Evolutionary conservation across 2,797 vertebrate species (phyloP), one percentile per base, ranked within the genome.

Genomic region (Hydrolagus colliei): DNA sequence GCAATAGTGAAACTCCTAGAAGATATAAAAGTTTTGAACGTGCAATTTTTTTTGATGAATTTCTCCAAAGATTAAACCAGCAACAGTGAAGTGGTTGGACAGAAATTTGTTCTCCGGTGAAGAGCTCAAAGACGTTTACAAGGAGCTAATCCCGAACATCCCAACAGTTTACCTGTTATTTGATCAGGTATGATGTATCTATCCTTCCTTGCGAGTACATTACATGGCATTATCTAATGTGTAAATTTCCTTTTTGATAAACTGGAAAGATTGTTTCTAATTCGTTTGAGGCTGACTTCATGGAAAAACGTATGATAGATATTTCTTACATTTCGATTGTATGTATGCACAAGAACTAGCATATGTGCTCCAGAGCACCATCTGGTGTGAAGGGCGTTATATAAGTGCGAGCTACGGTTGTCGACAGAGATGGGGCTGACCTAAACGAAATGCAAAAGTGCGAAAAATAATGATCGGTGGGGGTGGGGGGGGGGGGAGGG

Each of bases 121-220:
- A 85, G 93, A 90, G 73, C 89, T 92, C 82, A 87, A 86, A 86
- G 91, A 93, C 63, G 86, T 94, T 16, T 95, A 92, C 86, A 90
- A 88, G 76, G 91, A 93, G 78, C 86, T 95, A 82, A 89, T 88
- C 86, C 89, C 90, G 68, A 87, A 63, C 8, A 88, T 93, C 87
- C 90, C 92, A 20, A 82, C 74, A 6, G 84, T 91, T 14, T 88
- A 93, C 73, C 87, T 94, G 32, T 86, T 73, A 41, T 93, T 94
- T 86, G 92, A 94, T 27, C 89, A 89, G 86, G 93, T 92, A 16
- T 88, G 71, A 88, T 86, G 61, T 85, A 73, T 20, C 87, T 35
- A 76, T 72, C 72, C 32, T 84, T 67, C 67, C 35, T 18, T 71
- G 18, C 32, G 79, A 14, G 20, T n/a, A 4, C 20, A 32, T 27